A percentile compares a stretch with the other conserved stretches of the same genome.
These are phyloP conservation scores for Triops longicaudatus DNA, from an alignment of 1,140 invertebrate genomes.

Conservation along the genomic window DNA sequence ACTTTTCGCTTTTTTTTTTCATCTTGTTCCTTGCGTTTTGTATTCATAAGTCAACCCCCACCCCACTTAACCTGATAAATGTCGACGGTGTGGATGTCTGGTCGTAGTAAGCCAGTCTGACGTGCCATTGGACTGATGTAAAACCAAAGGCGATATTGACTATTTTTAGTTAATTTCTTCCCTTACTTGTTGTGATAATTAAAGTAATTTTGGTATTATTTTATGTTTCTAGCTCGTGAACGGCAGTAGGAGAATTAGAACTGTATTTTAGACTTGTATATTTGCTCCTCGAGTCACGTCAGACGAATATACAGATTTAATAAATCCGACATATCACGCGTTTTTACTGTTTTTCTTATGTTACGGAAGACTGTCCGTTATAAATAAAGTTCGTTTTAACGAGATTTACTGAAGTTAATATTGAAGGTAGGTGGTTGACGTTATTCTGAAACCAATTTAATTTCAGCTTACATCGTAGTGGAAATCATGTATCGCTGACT, in stretches of 20 bases:
- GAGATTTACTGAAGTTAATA: no score
- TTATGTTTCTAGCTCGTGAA: background rate
- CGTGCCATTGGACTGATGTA: slow-evolving; percentile 1
- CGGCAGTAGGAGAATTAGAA: background rate
- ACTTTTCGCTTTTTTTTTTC: background rate
- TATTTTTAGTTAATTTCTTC: background rate
- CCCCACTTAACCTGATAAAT: background rate
- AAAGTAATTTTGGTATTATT: background rate
- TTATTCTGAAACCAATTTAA: no score
- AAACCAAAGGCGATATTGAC: background rate
- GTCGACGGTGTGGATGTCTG: background rate
- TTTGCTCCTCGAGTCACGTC: background rate
- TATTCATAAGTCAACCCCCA: no score
- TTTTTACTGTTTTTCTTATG: no score
- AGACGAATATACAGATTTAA: slow-evolving; percentile 1
- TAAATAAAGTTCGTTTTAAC: no score
- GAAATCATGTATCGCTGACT: no score
- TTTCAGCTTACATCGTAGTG: no score
- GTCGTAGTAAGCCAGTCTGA: background rate
- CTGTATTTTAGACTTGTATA: background rate
- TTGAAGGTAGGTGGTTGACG: no score
- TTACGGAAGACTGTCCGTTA: no score
- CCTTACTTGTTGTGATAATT: slow-evolving; percentile 1
- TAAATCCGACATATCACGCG: background rate
- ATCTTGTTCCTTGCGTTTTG: background rate